Conservation (phyloP, 2,797 vertebrate species). For the Yasuhikotakia modesta region DNA sequence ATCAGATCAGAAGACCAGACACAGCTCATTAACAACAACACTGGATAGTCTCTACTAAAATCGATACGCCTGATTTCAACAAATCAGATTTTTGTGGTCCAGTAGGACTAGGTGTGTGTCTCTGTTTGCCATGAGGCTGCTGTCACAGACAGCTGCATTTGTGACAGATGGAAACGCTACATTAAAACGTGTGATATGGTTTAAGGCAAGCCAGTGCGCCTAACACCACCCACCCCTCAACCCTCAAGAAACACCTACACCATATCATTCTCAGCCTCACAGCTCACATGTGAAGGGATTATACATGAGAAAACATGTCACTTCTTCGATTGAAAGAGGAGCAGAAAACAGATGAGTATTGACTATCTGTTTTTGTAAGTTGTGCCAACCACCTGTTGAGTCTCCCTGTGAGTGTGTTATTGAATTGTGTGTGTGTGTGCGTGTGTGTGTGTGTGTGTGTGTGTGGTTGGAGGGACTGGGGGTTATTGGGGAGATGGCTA, state of each 20-base stretch:
- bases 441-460: conserved; percentile 42
- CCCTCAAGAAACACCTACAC: not conserved
- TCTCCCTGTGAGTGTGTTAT: conserved; percentile 56
- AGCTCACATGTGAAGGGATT: conserved; percentile 52
- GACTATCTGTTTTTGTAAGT: conserved; percentile 57
- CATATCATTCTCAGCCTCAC: conserved; percentile 36
- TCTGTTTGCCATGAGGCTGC: conserved; percentile 20
- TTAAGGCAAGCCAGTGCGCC: conserved; percentile 17
- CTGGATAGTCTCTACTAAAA: conserved; percentile 1
- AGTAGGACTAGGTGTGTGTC: conserved; percentile 31
- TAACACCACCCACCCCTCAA: not conserved
- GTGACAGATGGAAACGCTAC: conserved; percentile 47
- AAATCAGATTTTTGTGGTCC: conserved; percentile 35
- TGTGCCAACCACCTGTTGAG: conserved; percentile 56
- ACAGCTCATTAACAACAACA: not conserved
- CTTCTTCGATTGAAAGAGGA: conserved; percentile 39
- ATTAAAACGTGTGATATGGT: conserved; percentile 56
- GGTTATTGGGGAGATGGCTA: conserved; percentile 60
- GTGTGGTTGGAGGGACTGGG: conserved; percentile 34
- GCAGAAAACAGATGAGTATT: conserved; percentile 52
- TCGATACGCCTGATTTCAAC: conserved; percentile 18
- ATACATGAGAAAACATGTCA: conserved; percentile 53
- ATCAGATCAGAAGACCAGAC: no score
- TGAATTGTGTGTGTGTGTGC: conserved; percentile 59
- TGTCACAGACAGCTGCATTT: conserved; percentile 36